A percentile compares a stretch with the other conserved stretches of the same genome.
These are phyloP conservation scores for Drosophila sucinea DNA, from an alignment of 1,140 invertebrate species.

Conservation along the genomic window DNA sequence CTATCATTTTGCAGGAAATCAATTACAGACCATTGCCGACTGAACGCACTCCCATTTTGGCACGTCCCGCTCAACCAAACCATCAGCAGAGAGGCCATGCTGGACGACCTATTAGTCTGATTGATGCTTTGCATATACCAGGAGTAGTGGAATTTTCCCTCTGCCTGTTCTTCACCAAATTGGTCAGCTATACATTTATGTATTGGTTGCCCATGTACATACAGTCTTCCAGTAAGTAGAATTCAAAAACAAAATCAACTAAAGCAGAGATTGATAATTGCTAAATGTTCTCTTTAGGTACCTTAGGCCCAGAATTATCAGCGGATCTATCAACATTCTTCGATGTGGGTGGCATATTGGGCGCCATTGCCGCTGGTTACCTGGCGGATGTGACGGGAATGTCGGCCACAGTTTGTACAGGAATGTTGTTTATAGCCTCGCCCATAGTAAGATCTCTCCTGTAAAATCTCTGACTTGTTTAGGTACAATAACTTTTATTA, in stretches of 20 bases:
- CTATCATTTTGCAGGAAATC: constrained; percentile 80
- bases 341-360: constrained; percentile 94
- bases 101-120: constrained; percentile 89
- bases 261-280: not conserved
- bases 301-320: constrained; percentile 87
- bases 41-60: constrained; percentile 83
- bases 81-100: constrained; percentile 65
- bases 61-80: constrained; percentile 25
- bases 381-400: constrained; percentile 93
- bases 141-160: constrained; percentile 97
- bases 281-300: constrained; percentile 85
- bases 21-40: constrained; percentile 77
- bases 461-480: not conserved
- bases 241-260: not conserved
- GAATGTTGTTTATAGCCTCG: constrained; percentile 91
- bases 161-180: constrained; percentile 98
- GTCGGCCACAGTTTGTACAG: constrained; percentile 92
- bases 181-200: constrained; percentile 98
- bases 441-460: constrained; percentile 88
- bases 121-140: constrained; percentile 92
- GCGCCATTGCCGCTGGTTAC: constrained; percentile 94
- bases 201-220: constrained; percentile 98
- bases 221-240: constrained; percentile 90
- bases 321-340: constrained; percentile 95
- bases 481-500: constrained; percentile 25